Evolutionary conservation across 2,113 vertebrate genomes (phyloP).

Genomic region (Pungitius pungitius): DNA sequence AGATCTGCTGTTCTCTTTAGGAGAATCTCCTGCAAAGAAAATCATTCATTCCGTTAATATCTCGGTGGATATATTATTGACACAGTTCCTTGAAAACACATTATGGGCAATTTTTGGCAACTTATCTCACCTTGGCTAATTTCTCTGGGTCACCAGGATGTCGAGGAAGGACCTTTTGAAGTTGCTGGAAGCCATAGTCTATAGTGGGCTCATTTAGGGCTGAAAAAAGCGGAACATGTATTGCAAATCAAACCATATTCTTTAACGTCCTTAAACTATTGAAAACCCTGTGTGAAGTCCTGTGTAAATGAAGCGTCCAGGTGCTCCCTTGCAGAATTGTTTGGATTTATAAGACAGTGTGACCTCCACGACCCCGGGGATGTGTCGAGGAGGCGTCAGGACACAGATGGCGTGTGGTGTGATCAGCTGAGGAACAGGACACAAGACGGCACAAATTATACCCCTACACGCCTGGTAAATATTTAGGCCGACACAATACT

Average conservation of each 20-base stretch:
- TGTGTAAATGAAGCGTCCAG: slow-evolving; percentile 98
- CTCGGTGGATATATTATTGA: not conserved
- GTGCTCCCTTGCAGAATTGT: slow-evolving; percentile 98
- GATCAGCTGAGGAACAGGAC: slow-evolving; percentile 87
- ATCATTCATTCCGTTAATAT: not conserved
- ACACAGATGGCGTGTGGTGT: slow-evolving; percentile 98
- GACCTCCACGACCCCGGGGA: slow-evolving; percentile 97
- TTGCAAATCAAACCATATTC: slow-evolving; percentile 3
- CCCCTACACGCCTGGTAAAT: no score
- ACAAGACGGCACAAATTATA: no score
- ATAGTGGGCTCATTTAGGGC: slow-evolving; percentile 98
- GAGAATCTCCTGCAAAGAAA: slow-evolving; percentile 89
- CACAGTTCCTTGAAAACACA: not conserved
- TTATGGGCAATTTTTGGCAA: not conserved
- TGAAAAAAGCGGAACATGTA: slow-evolving; percentile 67
- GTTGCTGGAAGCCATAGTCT: slow-evolving; percentile 97
- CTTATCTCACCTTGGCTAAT: slow-evolving; percentile 96
- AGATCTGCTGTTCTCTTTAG: slow-evolving; percentile 96
- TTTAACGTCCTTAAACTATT: not conserved
- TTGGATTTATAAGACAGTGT: slow-evolving; percentile 98
- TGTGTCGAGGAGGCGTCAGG: slow-evolving; percentile 96
- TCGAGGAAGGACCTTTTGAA: slow-evolving; percentile 96
- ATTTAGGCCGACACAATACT: no score
- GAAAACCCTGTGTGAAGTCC: slow-evolving; percentile 43
- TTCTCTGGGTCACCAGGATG: slow-evolving; percentile 97